A percentile compares a stretch with the other conserved stretches of the same genome.
Conservation (phyloP, 1,140 invertebrate genomes). For the Meloidogyne chitwoodi region DNA sequence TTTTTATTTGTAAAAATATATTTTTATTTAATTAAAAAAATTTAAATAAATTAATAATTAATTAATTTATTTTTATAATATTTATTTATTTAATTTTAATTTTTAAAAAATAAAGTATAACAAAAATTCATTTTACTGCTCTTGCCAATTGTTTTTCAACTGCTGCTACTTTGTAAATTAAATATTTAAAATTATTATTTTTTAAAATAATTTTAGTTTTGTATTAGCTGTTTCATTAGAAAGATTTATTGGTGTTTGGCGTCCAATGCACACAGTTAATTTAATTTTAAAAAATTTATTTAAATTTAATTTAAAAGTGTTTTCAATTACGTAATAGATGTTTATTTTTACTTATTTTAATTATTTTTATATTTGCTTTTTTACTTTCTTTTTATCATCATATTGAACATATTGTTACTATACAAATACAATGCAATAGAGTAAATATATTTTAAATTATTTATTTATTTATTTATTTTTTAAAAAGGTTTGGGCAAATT, state of each 20-base stretch:
- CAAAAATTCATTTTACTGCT: slow-evolving; percentile 46
- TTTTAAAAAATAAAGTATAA: slow-evolving; percentile 3
- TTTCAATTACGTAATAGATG: slow-evolving; percentile 36
- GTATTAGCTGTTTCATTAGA: slow-evolving; percentile 51
- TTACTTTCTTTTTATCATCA: slow-evolving; percentile 47
- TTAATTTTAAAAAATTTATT: background rate
- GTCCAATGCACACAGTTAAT: slow-evolving; percentile 47
- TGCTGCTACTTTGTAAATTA: slow-evolving; percentile 47
- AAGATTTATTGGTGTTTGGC: slow-evolving; percentile 47
- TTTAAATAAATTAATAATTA: background rate
- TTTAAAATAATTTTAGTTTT: slow-evolving; percentile 45
- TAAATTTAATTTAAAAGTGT: background rate
- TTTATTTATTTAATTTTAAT: background rate
- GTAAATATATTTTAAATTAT: slow-evolving; percentile 1
- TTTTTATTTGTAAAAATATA: slow-evolving; percentile 6
- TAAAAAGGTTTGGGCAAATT: slow-evolving; percentile 25
- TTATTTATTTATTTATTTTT: background rate
- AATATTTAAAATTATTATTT: background rate
- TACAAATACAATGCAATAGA: slow-evolving; percentile 25
- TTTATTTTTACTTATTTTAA: slow-evolving; percentile 32
- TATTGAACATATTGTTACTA: slow-evolving; percentile 42
- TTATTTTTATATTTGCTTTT: slow-evolving; percentile 37
- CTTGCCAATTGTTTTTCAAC: slow-evolving; percentile 50
- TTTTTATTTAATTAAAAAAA: background rate
- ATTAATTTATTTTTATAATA: slow-evolving; percentile 17